Evolutionary conservation across 1,140 invertebrate genomes (phyloP), one percentile per base, ranked within the genome.

Genomic region (Cherax destructor): DNA sequence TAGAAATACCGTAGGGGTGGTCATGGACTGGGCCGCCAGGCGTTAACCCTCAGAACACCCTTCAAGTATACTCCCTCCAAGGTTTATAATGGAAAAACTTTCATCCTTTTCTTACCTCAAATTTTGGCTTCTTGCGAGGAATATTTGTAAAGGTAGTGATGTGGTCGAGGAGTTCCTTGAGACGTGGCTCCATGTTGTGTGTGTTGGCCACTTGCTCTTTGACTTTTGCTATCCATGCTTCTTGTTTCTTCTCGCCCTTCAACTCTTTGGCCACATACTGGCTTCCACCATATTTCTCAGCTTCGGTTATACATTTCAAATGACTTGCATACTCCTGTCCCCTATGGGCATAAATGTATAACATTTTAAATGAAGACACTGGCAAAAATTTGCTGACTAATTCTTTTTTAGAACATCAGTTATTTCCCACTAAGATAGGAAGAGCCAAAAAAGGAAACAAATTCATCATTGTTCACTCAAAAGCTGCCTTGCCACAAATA

Each of bases 161-260:
- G 21, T 56, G 76, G 49, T 91, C 11, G 56, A 91, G 61, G 52
- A 91, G 65, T 24, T 80, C 52, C 30, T 61, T 16, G 11, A 91
- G 77, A 50, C 81, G 24, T 4, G 90, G 90, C 7, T 85, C 85
- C 65, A 86, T 86, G 78, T 81, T 65, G 7, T 65, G 47, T 10
- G 90, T 78, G 18, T 24, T 72, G 30, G 74, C 21, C 9, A 86
- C 61, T 16, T 65, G 69, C n/a, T 79, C 84, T 56, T 87, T 59
- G 18, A 91, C 30, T 4, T 69, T 41, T 5, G 30, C 49, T 11
- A 87, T 80, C 90, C 90, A 91, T 18, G 50, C 76, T 41, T 91
- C 90, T 87, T 91, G 90, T 59, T 87, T 87, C 61, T 72, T 81
- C 77, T 91, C 76, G 5, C 84, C 90, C 59, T 81, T 91, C 59